Evolutionary conservation across 2,888 invertebrate genomes (phyloP).

Genomic region (Halictus ligatus): DNA sequence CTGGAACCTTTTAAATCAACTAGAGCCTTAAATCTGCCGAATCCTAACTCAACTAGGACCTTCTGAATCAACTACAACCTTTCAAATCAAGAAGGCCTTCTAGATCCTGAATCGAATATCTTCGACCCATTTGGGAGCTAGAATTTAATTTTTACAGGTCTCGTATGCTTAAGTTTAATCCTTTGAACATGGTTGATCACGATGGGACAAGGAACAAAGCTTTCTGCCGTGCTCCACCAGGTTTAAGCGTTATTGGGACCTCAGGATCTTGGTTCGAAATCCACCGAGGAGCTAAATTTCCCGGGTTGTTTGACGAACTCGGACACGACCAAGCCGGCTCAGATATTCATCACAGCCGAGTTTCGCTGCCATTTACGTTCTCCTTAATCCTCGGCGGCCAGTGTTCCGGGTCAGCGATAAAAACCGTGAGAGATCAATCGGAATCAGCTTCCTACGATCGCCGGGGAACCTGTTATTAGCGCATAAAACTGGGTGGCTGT

Average conservation of each 20-base stretch:
- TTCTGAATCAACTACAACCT: no score
- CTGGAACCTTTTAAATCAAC: no score
- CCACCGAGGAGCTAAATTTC: neutral
- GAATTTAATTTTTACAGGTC: neutral
- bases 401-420: constrained; percentile 38
- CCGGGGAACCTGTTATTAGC: constrained; percentile 52
- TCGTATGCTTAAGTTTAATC: neutral
- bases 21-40: no score
- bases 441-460: constrained; percentile 56
- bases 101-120: neutral
- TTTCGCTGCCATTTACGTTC: constrained; percentile 34
- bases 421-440: constrained; percentile 29
- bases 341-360: neutral
- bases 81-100: neutral
- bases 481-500: constrained; percentile 37
- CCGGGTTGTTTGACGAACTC: neutral
- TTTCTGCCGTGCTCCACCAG: neutral
- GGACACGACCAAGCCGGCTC: neutral
- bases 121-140: neutral
- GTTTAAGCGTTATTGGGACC: neutral
- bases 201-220: neutral
- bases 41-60: no score
- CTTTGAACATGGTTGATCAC: neutral
- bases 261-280: neutral
- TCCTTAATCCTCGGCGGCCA: constrained; percentile 24